Evolutionary conservation across 2,888 invertebrate genomes (phyloP), one percentile per base, ranked within the genome.

Genomic region (Tetragonula carbonaria): DNA sequence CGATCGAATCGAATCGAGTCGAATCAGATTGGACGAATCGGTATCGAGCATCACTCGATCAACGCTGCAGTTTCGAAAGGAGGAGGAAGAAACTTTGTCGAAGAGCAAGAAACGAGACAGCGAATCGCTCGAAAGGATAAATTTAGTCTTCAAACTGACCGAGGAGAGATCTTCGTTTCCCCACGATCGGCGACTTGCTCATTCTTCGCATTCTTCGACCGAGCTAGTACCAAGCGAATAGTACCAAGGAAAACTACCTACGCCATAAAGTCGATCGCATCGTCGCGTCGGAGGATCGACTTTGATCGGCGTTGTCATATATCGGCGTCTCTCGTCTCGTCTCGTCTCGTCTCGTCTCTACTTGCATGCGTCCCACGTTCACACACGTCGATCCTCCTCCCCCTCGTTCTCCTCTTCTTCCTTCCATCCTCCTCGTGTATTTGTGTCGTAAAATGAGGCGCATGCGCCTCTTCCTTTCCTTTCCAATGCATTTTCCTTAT

Each of bases 401-500:
- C 8, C 38, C 38, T 38, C 38, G 8, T 38, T 38, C 8, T 38
- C 38, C 38, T 38, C 38, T 38, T 38, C 28, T 28, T 28, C 28
- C 28, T 28, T 28, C 28, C 38, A 8, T 38, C 38, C 45, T 11
- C 2, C 21, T 65, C 28, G 28, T 21, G n/a, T 21, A n/a, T 55
- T 18, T 67, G 28, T 70, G 21, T 68, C 68, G 45, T 53, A 23
- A 38, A 55, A 51, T 51, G 33, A 33, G 33, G 63, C 74, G 63
- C 67, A 73, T 57, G 77, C 70, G 80, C 51, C 51, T n/a, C 62
- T 73, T 33, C 33, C 33, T 62, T 71, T 66, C 63, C 73, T 68
- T 55, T 50, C 23, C 71, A 55, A 33, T 65, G 73, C 68, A 53
- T 74, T 74, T 84, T 80, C 71, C 81, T 87, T 87, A 87, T 87